Base-by-base conservation (phyloP, 1,140 invertebrate species). In the Zaprionus africanus region DNA sequence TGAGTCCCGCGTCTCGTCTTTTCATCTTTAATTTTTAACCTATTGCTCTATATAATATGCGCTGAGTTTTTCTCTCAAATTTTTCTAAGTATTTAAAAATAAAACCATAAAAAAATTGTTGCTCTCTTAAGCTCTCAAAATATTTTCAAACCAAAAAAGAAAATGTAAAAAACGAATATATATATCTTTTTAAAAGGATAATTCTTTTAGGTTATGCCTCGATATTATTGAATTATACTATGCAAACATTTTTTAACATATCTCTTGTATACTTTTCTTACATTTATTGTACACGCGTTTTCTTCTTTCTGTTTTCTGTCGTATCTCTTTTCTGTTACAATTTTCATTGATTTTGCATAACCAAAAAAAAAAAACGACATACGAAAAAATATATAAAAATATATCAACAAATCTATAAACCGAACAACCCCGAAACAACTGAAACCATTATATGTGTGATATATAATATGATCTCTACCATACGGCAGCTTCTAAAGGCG, bases 401-500 rank as follows among this genome's bases (percentile, higher is more conserved):
- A 41, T 19, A 34, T 41, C 46, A 26, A 64, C 43, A 69, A 46
- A 22, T 56, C 26, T 57, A 57, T 51, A 7, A 73, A 61, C 57
- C 28, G 17, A 26, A 59, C 49, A 51, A 38, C 13, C 31, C 11
- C 1, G 13, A 15, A 49, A 53, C 36, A 62, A 51, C 28, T 43
- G 13, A 61, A 76, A 65, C 61, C 26, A 57, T 38, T 61, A 67
- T 79, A 46, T 46, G n/a, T 46, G 41, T 17, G 53, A 62, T 56
- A 81, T 82, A 81, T 51, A 11, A 51, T 51, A 19, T 51, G 46
- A 79, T 76, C 54, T 79, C 57, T 80, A 79, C 46, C 3, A 51
- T 75, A 68, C 79, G 71, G 83, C 95, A 98, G 97, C 96, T 97
- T 94, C 96, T 98, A 95, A 98, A 98, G 96, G 97, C 97, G 93